These are phyloP conservation scores for Haemorhous mexicanus DNA, from an alignment of 2,113 vertebrate species.

Conservation along the genomic window DNA sequence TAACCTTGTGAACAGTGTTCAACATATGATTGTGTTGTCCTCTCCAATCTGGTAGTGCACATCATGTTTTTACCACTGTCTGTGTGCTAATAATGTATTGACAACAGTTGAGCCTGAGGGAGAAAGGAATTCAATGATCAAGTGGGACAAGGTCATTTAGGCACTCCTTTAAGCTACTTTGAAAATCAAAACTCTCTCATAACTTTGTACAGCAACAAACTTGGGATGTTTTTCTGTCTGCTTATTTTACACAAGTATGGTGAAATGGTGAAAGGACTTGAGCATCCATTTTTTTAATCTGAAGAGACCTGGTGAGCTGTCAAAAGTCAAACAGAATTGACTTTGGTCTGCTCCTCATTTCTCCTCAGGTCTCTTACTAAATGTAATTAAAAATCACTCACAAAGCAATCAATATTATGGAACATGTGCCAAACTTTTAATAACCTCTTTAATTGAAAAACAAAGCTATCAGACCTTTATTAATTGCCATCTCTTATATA, in stretches of 20 bases:
- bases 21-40: background rate
- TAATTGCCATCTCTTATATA: background rate
- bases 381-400: background rate
- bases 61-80: background rate
- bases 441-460: background rate
- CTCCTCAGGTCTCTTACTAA: background rate
- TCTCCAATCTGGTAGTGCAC: background rate
- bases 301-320: background rate
- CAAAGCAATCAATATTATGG: conserved; percentile 11
- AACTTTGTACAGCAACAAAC: background rate
- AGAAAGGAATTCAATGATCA: conserved; percentile 52
- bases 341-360: background rate
- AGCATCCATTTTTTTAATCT: background rate
- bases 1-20: background rate
- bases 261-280: background rate
- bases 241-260: background rate
- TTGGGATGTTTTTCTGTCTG: background rate
- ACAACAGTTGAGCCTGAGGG: conserved; percentile 44
- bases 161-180: conserved; percentile 22
- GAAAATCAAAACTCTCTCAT: background rate
- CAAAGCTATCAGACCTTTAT: background rate
- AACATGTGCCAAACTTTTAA: background rate
- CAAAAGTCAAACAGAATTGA: background rate
- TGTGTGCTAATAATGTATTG: conserved; percentile 14
- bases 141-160: conserved; percentile 65